Base-by-base conservation (phyloP, 2,113 vertebrate species). In the Pan troglodytes region DNA sequence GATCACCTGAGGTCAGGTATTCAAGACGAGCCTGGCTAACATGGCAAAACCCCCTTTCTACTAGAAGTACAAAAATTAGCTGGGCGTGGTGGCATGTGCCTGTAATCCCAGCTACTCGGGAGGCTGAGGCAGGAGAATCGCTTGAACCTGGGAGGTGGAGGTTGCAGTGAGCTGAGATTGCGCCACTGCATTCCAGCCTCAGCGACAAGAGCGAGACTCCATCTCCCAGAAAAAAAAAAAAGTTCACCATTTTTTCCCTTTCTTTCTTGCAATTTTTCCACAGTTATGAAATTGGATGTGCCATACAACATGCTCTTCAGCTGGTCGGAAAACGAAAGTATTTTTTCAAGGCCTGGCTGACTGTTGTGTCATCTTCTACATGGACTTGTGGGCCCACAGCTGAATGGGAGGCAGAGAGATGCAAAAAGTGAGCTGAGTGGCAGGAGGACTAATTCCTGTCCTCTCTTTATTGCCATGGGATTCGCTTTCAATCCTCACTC, bases 261-360 rank as follows among this genome's bases (percentile, higher is more conserved):
- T 32, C 59, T 94, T 82, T 43, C 61, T 83, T 68, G 80, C 22
- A 73, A 2, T 82, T 88, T 88, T 67, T 84, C 93, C 73, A 38
- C 38, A 87, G 83, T 83, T 48, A 25, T 59, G 95, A 89, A 59
- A 73, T 5, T 72, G 82, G 50, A 72, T 59, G 86, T 45, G 79
- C 97, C 17, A 7, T 1, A 35, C 38, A 38, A 32, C n/a, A 2
- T 30, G 88, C 59, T 79, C 81, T 85, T 91, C 88, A 59, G 93
- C 81, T 38, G 43, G 89, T 43, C 64, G 13, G 91, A 91, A 96
- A 94, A 85, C 68, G 80, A 35, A 78, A 64, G 59, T 4, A 0
- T 83, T 90, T 95, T 87, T 79, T 83, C 57, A 32, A 83, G 94
- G 68, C 70, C 85, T 72, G 92, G 86, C 93, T 22, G n/a, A 86